Percentiles rank a stretch among this genome's conserved stretches.
These are phyloP conservation scores for human DNA, from an alignment of 2,113 vertebrate genomes.

Conservation along the genomic window GRCh38 chr11:109737501-109738000, in stretches of 20 bases:
- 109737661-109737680: conserved; percentile 22
- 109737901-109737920: neutral
- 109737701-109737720: conserved; percentile 28
- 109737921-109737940: conserved; percentile 48
- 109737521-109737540: neutral
- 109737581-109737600: neutral
- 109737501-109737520: conserved; percentile 34
- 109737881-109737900: conserved; percentile 41
- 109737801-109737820: neutral
- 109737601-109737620: neutral
- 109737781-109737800: neutral
- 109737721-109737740: neutral
- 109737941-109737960: neutral
- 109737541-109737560: conserved; percentile 34
- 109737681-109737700: neutral
- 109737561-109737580: neutral
- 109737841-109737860: neutral
- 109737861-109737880: neutral
- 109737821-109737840: neutral
- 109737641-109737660: neutral
- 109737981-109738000: neutral
- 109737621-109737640: neutral
- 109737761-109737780: neutral
- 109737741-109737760: neutral
- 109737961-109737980: neutral